These are phyloP conservation scores for Ceratoteleas bidentatus DNA, from an alignment of 1,140 invertebrate genomes.

Conservation along the genomic window DNA sequence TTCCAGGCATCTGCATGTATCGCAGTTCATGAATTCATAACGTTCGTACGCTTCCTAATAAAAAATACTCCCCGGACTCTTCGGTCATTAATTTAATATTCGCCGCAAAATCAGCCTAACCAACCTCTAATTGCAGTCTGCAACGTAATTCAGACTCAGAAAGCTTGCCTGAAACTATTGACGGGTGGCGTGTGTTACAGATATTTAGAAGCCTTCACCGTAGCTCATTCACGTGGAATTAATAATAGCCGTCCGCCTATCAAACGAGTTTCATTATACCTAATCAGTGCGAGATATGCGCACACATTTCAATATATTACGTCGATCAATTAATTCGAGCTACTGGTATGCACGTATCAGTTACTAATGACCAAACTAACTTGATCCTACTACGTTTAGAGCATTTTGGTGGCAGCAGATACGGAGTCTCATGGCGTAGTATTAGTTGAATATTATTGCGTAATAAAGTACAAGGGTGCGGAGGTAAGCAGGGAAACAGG, in stretches of 20 bases:
- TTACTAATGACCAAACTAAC: conserved; percentile 48
- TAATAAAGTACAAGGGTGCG: not conserved
- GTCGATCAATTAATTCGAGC: not conserved
- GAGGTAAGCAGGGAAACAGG: conserved; percentile 4
- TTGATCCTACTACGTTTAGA: conserved; percentile 2
- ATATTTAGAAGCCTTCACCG: too few relatives aligned
- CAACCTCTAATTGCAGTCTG: not conserved
- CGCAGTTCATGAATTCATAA: conserved; percentile 26
- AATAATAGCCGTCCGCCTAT: not conserved
- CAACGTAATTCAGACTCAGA: not conserved
- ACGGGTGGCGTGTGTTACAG: not conserved
- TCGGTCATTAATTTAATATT: not conserved
- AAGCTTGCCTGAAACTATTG: not conserved
- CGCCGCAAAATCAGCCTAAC: not conserved
- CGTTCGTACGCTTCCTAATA: conserved; percentile 15
- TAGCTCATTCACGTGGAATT: too few relatives aligned
- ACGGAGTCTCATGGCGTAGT: not conserved
- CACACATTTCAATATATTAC: conserved; percentile 3
- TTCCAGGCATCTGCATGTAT: conserved; percentile 36
- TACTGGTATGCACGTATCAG: conserved; percentile 37
- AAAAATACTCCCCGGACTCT: conserved; percentile 12
- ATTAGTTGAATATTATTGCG: conserved; percentile 11
- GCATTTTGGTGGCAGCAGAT: not conserved
- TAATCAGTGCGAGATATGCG: not conserved
- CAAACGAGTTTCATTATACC: not conserved